A percentile compares a stretch with the other conserved stretches of the same genome.
Conservation (phyloP, 2,797 vertebrate genomes). For the Setipinna tenuifilis region DNA sequence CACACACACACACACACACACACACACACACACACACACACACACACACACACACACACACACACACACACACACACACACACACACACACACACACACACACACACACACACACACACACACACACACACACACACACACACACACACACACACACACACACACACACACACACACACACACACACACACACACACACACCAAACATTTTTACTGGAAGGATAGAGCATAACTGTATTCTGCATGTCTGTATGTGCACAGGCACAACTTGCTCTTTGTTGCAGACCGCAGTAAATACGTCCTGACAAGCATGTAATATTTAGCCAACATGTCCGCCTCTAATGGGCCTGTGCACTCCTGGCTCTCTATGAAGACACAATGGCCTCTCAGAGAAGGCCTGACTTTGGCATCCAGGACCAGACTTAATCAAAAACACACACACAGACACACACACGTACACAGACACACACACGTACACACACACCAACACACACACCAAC, state of each 20-base stretch:
- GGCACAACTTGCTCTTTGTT: neutral
- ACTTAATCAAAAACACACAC: neutral
- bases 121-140: neutral
- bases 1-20: no score
- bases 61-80: no score
- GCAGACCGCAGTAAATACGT: neutral
- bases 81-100: neutral
- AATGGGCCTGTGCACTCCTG: no score
- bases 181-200: no score
- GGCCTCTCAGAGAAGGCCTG: neutral
- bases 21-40: neutral
- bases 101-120: no score
- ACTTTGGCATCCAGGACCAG: neutral
- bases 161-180: neutral
- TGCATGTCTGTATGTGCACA: neutral
- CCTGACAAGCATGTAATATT: neutral
- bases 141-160: neutral
- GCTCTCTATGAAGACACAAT: neutral
- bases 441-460: no score
- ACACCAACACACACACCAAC: no score
- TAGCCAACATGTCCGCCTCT: no score
- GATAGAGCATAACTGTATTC: neutral
- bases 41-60: neutral
- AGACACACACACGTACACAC: no score
- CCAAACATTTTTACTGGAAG: neutral